Conservation (phyloP, 64 coral and sea anemone genomes). For the Catalaphyllia jardinei region DNA sequence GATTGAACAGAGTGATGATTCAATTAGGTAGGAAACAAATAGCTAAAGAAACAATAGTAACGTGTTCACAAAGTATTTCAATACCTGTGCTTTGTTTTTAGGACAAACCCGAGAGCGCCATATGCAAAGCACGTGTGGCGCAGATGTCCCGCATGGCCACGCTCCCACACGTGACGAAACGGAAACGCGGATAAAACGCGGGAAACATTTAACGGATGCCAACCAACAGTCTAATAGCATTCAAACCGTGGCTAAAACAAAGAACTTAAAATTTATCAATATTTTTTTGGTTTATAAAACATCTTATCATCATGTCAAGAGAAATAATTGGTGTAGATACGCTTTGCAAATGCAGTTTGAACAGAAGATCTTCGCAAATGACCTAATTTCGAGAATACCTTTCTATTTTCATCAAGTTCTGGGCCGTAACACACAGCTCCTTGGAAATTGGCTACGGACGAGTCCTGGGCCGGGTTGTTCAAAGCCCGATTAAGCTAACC, state of each 20-base stretch:
- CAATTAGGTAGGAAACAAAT: slow-evolving; percentile 22
- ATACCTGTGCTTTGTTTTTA: not conserved
- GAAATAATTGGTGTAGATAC: no score
- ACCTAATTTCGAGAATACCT: no score
- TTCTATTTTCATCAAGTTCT: no score
- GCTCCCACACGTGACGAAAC: not conserved
- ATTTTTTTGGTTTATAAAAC: not conserved
- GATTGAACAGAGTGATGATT: slow-evolving; percentile 7
- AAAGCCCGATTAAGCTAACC: no score
- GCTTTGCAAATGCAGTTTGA: no score
- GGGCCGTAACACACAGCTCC: no score
- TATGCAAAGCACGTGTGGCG: slow-evolving; percentile 10
- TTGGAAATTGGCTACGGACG: no score
- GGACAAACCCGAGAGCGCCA: not conserved
- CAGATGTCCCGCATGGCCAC: slow-evolving; percentile 19
- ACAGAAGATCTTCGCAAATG: no score
- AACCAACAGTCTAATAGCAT: not conserved
- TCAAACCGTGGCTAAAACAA: not conserved
- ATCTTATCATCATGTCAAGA: no score
- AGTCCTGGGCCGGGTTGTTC: no score
- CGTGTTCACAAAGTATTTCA: not conserved
- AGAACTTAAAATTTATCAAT: not conserved
- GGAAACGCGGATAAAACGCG: not conserved
- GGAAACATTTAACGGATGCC: not conserved
- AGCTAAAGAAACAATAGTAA: not conserved